phyloP scores from a whole-genome alignment of 2,797 vertebrate genomes.

The Lepilemur ruficaudatus region DNA sequence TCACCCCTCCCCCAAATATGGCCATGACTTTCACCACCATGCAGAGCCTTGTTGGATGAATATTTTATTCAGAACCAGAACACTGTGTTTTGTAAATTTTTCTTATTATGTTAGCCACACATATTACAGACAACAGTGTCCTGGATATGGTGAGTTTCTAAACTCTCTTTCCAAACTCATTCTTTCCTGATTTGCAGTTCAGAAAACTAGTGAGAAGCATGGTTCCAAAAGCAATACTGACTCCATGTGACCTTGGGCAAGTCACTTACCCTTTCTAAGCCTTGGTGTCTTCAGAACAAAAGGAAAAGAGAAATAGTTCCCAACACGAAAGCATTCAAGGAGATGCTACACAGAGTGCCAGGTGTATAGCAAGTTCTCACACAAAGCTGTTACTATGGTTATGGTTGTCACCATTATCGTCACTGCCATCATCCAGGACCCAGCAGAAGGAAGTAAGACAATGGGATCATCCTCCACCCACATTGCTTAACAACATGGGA shows the following conservation, averaged over 20 bases:
- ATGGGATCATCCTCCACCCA: too few species aligned
- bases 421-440: not conserved
- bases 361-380: accelerated
- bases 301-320: not conserved
- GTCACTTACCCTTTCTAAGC: not conserved
- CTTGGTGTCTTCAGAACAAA: not conserved
- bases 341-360: not conserved
- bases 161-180: not conserved
- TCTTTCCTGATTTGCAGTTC: not conserved
- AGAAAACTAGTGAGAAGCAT: not conserved
- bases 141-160: not conserved
- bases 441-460: not conserved
- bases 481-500: accelerated
- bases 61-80: not conserved
- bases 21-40: not conserved
- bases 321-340: not conserved
- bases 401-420: not conserved
- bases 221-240: not conserved
- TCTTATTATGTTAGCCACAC: not conserved
- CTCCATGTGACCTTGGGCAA: not conserved
- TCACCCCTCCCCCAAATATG: not conserved
- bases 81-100: not conserved
- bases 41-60: not conserved
- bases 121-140: too few species aligned
- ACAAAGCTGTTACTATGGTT: not conserved